A percentile compares a stretch with the other conserved stretches of the same genome.
phyloP scores from a whole-genome alignment of 2,797 vertebrate genomes.

The Potorous gilbertii region DNA sequence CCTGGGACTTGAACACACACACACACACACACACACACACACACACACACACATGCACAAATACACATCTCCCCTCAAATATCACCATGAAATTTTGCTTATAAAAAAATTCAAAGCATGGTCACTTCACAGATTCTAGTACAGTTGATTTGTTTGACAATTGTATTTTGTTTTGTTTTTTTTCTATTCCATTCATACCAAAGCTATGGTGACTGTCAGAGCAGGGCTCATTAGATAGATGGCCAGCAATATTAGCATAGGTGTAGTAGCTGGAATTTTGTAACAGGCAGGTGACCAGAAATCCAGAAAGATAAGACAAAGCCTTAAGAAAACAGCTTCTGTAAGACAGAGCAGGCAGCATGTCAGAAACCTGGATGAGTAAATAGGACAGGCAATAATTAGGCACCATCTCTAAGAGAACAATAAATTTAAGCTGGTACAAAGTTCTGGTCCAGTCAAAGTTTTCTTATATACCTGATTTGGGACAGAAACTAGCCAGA shows the following conservation, averaged over 20 bases:
- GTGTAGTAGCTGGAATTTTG: neutral
- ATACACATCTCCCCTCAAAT: neutral
- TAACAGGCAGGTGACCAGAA: neutral
- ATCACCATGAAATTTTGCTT: neutral
- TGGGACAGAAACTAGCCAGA: neutral
- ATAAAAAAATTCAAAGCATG: neutral
- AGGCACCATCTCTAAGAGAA: neutral
- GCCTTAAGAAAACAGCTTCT: neutral
- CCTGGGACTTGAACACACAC: neutral
- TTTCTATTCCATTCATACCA: neutral
- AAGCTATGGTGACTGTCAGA: neutral
- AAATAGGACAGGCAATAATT: neutral
- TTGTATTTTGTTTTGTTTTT: neutral
- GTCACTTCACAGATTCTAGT: neutral
- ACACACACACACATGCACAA: neutral
- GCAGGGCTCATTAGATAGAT: neutral
- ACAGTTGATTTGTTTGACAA: neutral
- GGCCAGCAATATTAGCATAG: neutral
- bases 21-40: neutral
- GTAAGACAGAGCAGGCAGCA: neutral
- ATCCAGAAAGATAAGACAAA: neutral
- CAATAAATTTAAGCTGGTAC: neutral
- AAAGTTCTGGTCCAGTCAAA: neutral
- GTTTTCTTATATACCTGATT: neutral
- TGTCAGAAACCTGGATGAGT: neutral